Conservation (phyloP, 2,888 invertebrate species). For the Homarus gammarus region DNA sequence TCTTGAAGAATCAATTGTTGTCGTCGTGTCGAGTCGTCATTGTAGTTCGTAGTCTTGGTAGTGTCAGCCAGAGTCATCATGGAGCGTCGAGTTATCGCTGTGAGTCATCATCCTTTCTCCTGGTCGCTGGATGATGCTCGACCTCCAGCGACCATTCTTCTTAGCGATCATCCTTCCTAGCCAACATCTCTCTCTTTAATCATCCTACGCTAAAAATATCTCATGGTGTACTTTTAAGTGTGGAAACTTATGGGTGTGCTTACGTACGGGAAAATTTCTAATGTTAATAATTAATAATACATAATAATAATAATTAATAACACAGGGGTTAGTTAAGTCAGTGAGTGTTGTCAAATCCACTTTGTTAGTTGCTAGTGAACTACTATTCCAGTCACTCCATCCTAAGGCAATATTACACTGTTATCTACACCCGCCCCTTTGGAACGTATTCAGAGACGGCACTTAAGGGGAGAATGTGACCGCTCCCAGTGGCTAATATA, state of each 20-base stretch:
- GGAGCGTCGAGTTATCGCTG: slow-evolving; percentile 38
- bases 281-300: slow-evolving; percentile 59
- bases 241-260: slow-evolving; percentile 73
- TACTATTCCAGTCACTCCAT: slow-evolving; percentile 68
- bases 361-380: slow-evolving; percentile 60
- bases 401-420: slow-evolving; percentile 62
- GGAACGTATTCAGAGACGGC: slow-evolving; percentile 20
- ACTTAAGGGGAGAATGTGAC: background rate
- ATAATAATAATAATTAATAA: slow-evolving; percentile 57
- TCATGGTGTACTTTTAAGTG: slow-evolving; percentile 72
- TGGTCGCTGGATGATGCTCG: background rate
- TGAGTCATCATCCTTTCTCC: background rate
- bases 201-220: slow-evolving; percentile 50
- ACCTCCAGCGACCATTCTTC: slow-evolving; percentile 14
- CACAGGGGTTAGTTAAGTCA: slow-evolving; percentile 72
- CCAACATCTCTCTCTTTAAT: slow-evolving; percentile 12
- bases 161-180: slow-evolving; percentile 35
- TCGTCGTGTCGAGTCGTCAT: slow-evolving; percentile 54
- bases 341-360: slow-evolving; percentile 66
- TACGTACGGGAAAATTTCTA: slow-evolving; percentile 65
- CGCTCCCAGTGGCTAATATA: background rate
- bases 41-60: slow-evolving; percentile 53
- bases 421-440: slow-evolving; percentile 15
- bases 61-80: slow-evolving; percentile 49
- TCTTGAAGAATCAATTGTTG: slow-evolving; percentile 31